phyloP scores from a whole-genome alignment of 2,888 invertebrate genomes.

The Sialis lutaria region DNA sequence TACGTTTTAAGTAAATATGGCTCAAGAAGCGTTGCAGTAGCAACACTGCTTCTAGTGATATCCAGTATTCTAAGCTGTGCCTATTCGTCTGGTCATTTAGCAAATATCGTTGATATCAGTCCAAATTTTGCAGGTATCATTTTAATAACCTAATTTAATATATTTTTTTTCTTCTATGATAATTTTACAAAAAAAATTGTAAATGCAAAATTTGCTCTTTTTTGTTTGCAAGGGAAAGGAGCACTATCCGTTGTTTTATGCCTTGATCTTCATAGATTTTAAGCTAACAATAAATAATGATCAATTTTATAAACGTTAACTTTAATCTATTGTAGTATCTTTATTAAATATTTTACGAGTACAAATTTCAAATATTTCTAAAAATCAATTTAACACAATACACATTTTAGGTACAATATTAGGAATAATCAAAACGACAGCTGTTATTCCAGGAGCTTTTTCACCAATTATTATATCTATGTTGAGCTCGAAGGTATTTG shows the following conservation, averaged over 20 bases:
- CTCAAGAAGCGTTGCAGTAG: conserved; percentile 4
- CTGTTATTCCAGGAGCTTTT: conserved; percentile 16
- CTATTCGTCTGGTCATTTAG: conserved; percentile 11
- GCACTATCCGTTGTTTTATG: too few species aligned
- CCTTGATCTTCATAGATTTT: too few species aligned
- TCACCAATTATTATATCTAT: conserved; percentile 14
- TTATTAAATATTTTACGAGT: not conserved
- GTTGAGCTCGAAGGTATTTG: conserved; percentile 7
- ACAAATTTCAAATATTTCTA: too few species aligned
- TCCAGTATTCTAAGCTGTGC: conserved; percentile 10
- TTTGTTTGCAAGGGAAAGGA: too few species aligned
- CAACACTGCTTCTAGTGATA: conserved; percentile 8
- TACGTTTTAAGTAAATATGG: conserved; percentile 8
- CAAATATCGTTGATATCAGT: conserved; percentile 10
- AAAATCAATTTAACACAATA: not conserved
- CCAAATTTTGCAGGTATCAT: conserved; percentile 6
- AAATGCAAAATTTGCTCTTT: too few species aligned
- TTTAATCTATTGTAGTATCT: too few species aligned
- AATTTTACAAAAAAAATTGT: too few species aligned
- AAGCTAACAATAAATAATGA: too few species aligned
- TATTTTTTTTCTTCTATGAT: not conserved
- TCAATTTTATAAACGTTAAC: too few species aligned
- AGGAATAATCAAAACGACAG: conserved; percentile 17
- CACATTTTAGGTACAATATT: conserved; percentile 10
- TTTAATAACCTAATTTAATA: not conserved